Conservation (phyloP, 2,888 invertebrate species). For the Tetanocera ferruginea region DNA sequence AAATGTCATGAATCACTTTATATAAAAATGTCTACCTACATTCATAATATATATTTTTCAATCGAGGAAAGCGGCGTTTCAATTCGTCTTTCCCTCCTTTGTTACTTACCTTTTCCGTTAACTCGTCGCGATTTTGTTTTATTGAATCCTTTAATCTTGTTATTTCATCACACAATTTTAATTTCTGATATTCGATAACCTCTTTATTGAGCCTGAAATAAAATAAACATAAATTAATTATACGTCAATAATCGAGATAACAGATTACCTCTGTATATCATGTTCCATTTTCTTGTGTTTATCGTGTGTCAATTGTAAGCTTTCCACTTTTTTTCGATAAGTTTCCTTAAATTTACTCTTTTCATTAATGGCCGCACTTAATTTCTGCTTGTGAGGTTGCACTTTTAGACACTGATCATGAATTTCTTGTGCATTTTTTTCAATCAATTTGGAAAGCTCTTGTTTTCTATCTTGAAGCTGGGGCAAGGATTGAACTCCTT, state of each 20-base stretch:
- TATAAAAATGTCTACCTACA: no score
- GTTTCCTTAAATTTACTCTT: conserved; percentile 59
- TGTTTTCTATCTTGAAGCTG: conserved; percentile 64
- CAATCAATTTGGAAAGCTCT: conserved; percentile 56
- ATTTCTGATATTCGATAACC: conserved; percentile 73
- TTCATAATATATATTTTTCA: no score
- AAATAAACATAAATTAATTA: not conserved
- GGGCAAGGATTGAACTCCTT: conserved; percentile 71
- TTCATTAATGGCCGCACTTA: conserved; percentile 66
- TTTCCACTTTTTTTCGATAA: conserved; percentile 55
- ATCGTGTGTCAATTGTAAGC: conserved; percentile 57
- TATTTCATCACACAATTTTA: conserved; percentile 73
- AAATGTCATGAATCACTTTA: no score
- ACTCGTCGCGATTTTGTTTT: conserved; percentile 69
- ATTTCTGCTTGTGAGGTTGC: conserved; percentile 64
- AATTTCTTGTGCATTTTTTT: conserved; percentile 66
- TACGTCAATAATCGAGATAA: not conserved
- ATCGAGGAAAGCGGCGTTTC: no score
- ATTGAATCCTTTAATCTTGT: conserved; percentile 71
- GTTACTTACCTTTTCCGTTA: conserved; percentile 52
- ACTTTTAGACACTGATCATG: conserved; percentile 69
- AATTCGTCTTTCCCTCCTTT: not conserved
- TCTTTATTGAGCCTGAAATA: conserved; percentile 70
- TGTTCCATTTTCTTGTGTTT: conserved; percentile 60
- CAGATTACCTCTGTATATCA: conserved; percentile 62